Evolutionary conservation across 2,888 invertebrate species (phyloP).

Genomic region (Spodoptera picta): DNA sequence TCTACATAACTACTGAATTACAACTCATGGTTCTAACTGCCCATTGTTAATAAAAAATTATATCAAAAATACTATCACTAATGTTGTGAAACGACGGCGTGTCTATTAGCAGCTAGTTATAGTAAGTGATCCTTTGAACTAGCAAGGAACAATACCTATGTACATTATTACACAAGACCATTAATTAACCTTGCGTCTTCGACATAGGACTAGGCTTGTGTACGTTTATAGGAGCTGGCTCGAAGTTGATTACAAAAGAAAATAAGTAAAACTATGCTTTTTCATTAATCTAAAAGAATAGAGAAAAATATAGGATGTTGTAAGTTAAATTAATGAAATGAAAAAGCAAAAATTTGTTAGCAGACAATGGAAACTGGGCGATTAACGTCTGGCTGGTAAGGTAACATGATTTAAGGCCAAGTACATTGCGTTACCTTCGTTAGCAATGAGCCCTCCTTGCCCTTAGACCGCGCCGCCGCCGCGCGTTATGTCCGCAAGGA

Average conservation of each 20-base stretch:
- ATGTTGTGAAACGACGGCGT: no score
- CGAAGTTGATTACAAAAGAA: slow-evolving; percentile 27
- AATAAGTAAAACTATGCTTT: slow-evolving; percentile 15
- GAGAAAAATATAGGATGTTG: not conserved
- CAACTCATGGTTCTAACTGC: no score
- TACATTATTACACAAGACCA: slow-evolving; percentile 23
- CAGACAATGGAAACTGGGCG: slow-evolving; percentile 12
- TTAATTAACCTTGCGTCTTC: slow-evolving; percentile 50
- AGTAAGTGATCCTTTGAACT: slow-evolving; percentile 8
- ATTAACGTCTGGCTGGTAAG: slow-evolving; percentile 18
- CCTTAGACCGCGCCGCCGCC: slow-evolving; percentile 74
- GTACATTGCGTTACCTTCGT: slow-evolving; percentile 79
- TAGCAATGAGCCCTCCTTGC: slow-evolving; percentile 85
- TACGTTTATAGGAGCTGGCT: slow-evolving; percentile 47
- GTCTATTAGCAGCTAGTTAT: not conserved
- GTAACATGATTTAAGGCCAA: slow-evolving; percentile 37
- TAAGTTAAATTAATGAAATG: slow-evolving; percentile 10
- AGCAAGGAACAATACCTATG: slow-evolving; percentile 12
- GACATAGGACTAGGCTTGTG: slow-evolving; percentile 31
- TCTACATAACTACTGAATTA: no score
- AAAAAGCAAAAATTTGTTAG: slow-evolving; percentile 28
- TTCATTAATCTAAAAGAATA: slow-evolving; percentile 7
- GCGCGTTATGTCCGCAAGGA: slow-evolving; percentile 74
- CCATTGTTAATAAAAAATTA: no score
- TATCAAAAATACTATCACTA: no score